These are phyloP conservation scores for Spialia ferax DNA, from an alignment of 2,888 invertebrate species.

Conservation along the genomic window DNA sequence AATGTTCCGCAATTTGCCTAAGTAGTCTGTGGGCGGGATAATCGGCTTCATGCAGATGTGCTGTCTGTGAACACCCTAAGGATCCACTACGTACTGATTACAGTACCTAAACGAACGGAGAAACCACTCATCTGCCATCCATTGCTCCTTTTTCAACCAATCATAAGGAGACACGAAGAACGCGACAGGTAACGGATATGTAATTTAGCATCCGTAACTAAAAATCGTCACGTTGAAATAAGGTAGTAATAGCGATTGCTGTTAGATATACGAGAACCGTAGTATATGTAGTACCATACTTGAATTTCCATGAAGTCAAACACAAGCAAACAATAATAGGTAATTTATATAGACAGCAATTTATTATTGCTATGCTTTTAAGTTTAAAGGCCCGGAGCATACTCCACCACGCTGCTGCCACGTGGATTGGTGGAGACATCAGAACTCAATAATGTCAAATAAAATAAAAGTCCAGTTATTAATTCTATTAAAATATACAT, in stretches of 20 bases:
- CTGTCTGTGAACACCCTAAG: constrained; percentile 19
- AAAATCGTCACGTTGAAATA: background rate
- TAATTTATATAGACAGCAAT: no score
- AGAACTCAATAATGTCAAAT: no score
- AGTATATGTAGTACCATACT: background rate
- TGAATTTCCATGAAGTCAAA: constrained; percentile 20
- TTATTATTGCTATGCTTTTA: no score
- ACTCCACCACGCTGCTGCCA: no score
- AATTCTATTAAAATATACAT: no score
- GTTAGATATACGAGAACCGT: background rate
- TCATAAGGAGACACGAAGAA: background rate
- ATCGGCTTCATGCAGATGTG: constrained; percentile 41
- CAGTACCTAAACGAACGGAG: background rate
- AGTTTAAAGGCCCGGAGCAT: no score
- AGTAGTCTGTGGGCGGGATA: constrained; percentile 44
- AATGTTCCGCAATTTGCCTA: constrained; percentile 45
- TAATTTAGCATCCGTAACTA: background rate
- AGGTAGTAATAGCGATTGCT: constrained; percentile 5
- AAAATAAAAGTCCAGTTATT: no score
- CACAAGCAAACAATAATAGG: background rate
- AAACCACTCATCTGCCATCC: background rate
- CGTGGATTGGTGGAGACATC: no score
- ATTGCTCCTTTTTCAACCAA: background rate
- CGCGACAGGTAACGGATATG: background rate
- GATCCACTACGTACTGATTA: constrained; percentile 22